Conservation (phyloP, 2,113 vertebrate genomes). For the Mobula hypostoma region DNA sequence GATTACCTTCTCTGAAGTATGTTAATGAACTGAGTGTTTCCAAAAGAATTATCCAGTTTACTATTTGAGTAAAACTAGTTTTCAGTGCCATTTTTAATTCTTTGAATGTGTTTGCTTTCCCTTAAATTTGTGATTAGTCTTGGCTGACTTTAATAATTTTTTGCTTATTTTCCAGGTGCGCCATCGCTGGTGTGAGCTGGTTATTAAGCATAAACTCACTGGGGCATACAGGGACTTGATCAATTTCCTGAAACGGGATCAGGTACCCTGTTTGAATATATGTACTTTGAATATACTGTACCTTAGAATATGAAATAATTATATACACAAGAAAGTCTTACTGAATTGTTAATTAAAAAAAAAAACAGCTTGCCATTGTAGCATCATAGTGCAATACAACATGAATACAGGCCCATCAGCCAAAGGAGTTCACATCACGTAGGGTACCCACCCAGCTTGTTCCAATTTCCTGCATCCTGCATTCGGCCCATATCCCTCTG, state of each 20-base stretch:
- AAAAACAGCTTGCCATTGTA: not conserved
- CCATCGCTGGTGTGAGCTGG: slow-evolving; percentile 92
- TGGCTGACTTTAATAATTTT: not conserved
- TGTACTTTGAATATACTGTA: no score
- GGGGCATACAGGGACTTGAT: slow-evolving; percentile 70
- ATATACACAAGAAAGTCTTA: not conserved
- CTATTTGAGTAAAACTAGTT: no score
- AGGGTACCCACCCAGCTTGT: no score
- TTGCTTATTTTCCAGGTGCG: slow-evolving; percentile 60
- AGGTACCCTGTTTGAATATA: slow-evolving; percentile 55
- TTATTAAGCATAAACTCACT: slow-evolving; percentile 71
- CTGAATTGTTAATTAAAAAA: not conserved
- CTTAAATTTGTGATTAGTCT: not conserved
- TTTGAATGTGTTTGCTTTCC: not conserved
- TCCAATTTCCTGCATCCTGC: no score
- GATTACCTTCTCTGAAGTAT: no score
- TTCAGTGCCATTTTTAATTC: no score
- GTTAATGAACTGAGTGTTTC: no score
- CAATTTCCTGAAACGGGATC: slow-evolving; percentile 75
- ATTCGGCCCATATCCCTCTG: no score
- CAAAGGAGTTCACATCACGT: no score
- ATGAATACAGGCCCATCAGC: no score
- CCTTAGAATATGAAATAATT: slow-evolving; percentile 10
- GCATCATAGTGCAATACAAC: no score
- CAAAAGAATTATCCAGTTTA: no score